Conservation (phyloP, 2,888 invertebrate species). For the Bruchidius siliquastri region DNA sequence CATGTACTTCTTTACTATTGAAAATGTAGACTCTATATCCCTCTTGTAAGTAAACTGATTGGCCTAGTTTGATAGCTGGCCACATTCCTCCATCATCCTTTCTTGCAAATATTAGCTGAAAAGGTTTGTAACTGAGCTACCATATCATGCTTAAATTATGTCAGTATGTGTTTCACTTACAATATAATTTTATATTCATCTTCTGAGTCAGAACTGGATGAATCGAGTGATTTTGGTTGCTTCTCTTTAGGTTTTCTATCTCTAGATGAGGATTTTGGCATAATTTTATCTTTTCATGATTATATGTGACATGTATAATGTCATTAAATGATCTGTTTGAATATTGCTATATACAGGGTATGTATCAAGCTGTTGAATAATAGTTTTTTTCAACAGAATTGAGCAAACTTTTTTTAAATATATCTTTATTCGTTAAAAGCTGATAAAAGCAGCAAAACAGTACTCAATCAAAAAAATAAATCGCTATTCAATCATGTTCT, state of each 20-base stretch:
- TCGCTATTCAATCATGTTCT: too few relatives aligned
- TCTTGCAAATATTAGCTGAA: conserved; percentile 25
- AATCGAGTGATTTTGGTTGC: neutral
- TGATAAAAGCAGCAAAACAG: too few relatives aligned
- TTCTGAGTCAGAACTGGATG: neutral
- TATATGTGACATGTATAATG: neutral
- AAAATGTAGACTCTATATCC: conserved; percentile 25
- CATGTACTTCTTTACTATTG: conserved; percentile 22
- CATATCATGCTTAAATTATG: neutral
- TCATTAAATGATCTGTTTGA: neutral
- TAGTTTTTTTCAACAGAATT: too few relatives aligned
- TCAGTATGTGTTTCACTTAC: conserved; percentile 6
- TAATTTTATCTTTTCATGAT: neutral
- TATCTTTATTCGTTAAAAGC: too few relatives aligned
- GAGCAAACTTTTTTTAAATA: too few relatives aligned
- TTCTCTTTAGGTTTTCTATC: neutral
- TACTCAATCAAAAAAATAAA: too few relatives aligned
- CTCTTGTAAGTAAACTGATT: conserved; percentile 9
- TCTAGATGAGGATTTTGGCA: neutral
- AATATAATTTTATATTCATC: conserved; percentile 7
- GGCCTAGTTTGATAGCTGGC: conserved; percentile 24
- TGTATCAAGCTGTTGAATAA: too few relatives aligned
- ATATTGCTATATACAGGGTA: neutral
- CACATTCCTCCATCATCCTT: conserved; percentile 22
- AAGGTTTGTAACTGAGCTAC: conserved; percentile 22